Evolutionary conservation across 2,888 invertebrate species (phyloP).

Genomic region (Cosmopolites sordidus): DNA sequence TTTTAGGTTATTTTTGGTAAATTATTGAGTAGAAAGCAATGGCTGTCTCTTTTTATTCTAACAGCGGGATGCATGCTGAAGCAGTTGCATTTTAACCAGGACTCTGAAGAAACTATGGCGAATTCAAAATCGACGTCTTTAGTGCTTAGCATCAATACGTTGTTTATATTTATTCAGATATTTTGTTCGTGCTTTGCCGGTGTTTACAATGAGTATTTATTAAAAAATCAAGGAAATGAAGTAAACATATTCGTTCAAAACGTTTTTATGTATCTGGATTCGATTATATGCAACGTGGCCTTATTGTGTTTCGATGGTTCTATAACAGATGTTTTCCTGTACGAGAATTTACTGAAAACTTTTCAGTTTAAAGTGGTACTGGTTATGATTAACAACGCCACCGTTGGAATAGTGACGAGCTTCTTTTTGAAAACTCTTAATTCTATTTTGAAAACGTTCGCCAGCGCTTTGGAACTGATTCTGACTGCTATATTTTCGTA

Average conservation of each 20-base stretch:
- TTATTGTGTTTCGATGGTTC: constrained; percentile 67
- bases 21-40: constrained; percentile 73
- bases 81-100: constrained; percentile 59
- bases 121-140: constrained; percentile 43
- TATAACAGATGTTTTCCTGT: constrained; percentile 57
- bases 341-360: constrained; percentile 54
- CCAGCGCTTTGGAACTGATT: constrained; percentile 85
- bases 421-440: constrained; percentile 90
- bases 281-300: constrained; percentile 83
- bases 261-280: constrained; percentile 92
- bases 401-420: constrained; percentile 89
- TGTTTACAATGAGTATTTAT: constrained; percentile 90
- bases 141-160: constrained; percentile 56
- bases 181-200: constrained; percentile 92
- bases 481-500: constrained; percentile 88
- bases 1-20: constrained; percentile 81
- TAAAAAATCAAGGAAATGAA: constrained; percentile 79
- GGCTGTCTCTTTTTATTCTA: constrained; percentile 81
- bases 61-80: constrained; percentile 90
- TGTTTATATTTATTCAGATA: constrained; percentile 71
- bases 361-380: constrained; percentile 68
- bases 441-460: constrained; percentile 93
- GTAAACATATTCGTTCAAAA: constrained; percentile 91
- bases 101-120: constrained; percentile 32
- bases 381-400: constrained; percentile 84